Evolutionary conservation across 1,140 invertebrate genomes (phyloP).

Genomic region (Bombyx mori): ASM3026992v2 NC_085111.1:14884501-14885000

Average conservation of each 20-base stretch:
- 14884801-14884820: too few relatives aligned
- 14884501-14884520: too few relatives aligned
- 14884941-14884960: neutral
- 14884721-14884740: constrained; percentile 6
- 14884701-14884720: constrained; percentile 13
- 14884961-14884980: neutral
- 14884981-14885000: neutral
- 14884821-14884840: too few relatives aligned
- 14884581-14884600: too few relatives aligned
- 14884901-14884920: neutral
- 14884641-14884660: constrained; percentile 3
- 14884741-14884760: constrained; percentile 4
- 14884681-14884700: constrained; percentile 16
- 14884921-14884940: neutral
- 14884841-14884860: too few relatives aligned
- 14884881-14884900: neutral
- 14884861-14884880: neutral
- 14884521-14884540: too few relatives aligned
- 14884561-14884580: too few relatives aligned
- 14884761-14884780: neutral
- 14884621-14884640: constrained; percentile 1
- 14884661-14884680: constrained; percentile 1
- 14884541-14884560: too few relatives aligned
- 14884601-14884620: neutral
- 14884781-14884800: too few relatives aligned